These are phyloP conservation scores for Brenthis ino DNA, from an alignment of 2,888 invertebrate species.

Conservation along the genomic window DNA sequence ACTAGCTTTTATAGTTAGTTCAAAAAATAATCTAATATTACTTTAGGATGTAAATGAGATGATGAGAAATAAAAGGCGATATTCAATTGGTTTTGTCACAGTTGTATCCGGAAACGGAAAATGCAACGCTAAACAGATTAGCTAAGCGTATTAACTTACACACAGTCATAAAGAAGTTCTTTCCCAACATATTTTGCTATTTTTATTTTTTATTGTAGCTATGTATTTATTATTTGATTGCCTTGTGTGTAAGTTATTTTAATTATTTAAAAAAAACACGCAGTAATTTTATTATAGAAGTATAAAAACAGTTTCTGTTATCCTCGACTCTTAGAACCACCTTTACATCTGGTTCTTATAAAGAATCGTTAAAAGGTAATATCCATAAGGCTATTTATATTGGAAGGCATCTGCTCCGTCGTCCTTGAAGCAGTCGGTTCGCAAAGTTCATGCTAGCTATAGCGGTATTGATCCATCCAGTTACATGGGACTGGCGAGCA, in stretches of 20 bases:
- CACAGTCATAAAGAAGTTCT: constrained; percentile 10
- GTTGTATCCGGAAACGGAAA: constrained; percentile 21
- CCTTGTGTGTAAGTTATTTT: background rate
- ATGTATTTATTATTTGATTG: background rate
- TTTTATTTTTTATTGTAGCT: background rate
- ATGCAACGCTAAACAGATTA: constrained; percentile 18
- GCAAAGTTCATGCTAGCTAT: constrained; percentile 44
- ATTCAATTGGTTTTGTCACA: constrained; percentile 8
- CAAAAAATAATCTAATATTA: too few relatives aligned
- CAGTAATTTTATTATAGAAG: too few relatives aligned
- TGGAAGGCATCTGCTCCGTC: constrained; percentile 39
- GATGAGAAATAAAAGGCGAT: background rate
- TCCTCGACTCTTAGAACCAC: background rate
- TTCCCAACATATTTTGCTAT: background rate
- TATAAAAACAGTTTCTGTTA: background rate
- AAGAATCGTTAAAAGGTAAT: constrained; percentile 1
- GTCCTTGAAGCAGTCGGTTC: constrained; percentile 45
- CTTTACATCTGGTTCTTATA: constrained; percentile 2
- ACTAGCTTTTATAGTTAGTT: too few relatives aligned
- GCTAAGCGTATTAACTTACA: constrained; percentile 15
- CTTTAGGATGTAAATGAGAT: background rate
- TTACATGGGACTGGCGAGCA: constrained; percentile 55
- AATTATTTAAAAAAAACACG: too few relatives aligned
- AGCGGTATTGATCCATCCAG: constrained; percentile 48
- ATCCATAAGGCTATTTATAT: constrained; percentile 26